Evolutionary conservation across 2,888 invertebrate genomes (phyloP).

Genomic region (Ecliptopera silaceata): DNA sequence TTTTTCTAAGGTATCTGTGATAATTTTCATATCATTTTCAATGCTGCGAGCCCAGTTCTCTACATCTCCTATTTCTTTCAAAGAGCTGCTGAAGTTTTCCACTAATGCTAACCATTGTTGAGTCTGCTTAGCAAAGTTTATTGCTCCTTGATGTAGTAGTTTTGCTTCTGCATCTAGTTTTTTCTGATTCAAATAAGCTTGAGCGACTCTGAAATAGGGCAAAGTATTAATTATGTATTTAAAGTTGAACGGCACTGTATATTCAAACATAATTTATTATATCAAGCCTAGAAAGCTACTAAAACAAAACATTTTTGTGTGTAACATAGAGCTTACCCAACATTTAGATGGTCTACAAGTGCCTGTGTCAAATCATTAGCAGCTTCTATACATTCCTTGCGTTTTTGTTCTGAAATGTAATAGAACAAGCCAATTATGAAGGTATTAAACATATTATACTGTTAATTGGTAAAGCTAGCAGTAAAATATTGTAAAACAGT

Average conservation of each 20-base stretch:
- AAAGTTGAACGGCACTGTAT: too few species aligned
- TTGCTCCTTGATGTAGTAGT: conserved; percentile 95
- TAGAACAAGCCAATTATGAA: background rate
- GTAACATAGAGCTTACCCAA: conserved; percentile 90
- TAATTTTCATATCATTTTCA: conserved; percentile 96
- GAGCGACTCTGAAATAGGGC: conserved; percentile 90
- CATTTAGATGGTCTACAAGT: conserved; percentile 98
- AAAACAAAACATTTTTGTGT: background rate
- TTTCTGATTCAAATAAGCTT: conserved; percentile 99
- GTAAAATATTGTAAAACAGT: too few species aligned
- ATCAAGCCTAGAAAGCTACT: too few species aligned
- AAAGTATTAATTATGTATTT: background rate
- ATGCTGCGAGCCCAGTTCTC: conserved; percentile 99
- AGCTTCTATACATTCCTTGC: conserved; percentile 96
- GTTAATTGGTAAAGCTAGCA: background rate
- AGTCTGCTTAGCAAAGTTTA: conserved; percentile 97
- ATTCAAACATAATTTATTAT: too few species aligned
- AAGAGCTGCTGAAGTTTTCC: conserved; percentile 92
- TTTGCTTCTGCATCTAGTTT: conserved; percentile 98
- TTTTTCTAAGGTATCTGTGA: conserved; percentile 95
- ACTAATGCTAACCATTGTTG: conserved; percentile 98
- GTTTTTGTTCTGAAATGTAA: conserved; percentile 89
- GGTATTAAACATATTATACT: too few species aligned
- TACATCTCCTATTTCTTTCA: conserved; percentile 98
- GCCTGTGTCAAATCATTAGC: conserved; percentile 97